Evolutionary conservation across 2,113 vertebrate genomes (phyloP), one percentile per base, ranked within the genome.

Genomic region (Etia nguti): DNA sequence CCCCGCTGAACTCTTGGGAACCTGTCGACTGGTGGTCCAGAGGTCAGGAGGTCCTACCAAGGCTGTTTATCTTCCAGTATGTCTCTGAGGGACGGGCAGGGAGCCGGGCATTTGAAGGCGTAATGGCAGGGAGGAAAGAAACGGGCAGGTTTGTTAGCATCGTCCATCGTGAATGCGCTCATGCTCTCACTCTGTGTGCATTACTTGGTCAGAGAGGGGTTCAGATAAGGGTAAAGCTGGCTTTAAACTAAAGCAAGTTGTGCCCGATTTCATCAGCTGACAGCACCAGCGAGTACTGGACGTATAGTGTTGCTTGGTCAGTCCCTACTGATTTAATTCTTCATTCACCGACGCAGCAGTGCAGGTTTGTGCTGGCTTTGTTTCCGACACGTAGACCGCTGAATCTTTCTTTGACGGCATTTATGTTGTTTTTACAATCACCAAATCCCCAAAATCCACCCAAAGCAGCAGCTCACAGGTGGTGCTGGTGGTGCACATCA

Each of bases 41-140:
- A 80, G 91, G 91, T 92, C 91, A 88, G 77, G 13, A 82, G 84
- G 88, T 85, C 89, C 24, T 7, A 60, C 46, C 8, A 3, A 55
- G 81, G 70, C 81, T 22, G 22, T 90, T 95, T 91, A 77, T 94
- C 89, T 88, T 77, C 73, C 83, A 65, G 73, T 31, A 62, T 82
- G 86, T 90, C 86, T 80, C 36, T 54, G 10, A 16, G 83, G 52
- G 60, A 81, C 56, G 73, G 60, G 79, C 31, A 13, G 80, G 38
- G 16, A 48, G 52, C 15, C 3, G 12, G 29, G 20, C 24, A 55
- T 22, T 70, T 24, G 46, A 59, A 85, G 62, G 70, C 85, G 48
- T 31, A 68, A 48, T 22, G n/a, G 3, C 52, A 73, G 56, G 29
- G 29, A n/a, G 4, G 52, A 24, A 15, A 43, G n/a, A 77, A 68